Base-by-base conservation (phyloP, 2,888 invertebrate genomes). In the Chaetogeoica ovagalla region DNA sequence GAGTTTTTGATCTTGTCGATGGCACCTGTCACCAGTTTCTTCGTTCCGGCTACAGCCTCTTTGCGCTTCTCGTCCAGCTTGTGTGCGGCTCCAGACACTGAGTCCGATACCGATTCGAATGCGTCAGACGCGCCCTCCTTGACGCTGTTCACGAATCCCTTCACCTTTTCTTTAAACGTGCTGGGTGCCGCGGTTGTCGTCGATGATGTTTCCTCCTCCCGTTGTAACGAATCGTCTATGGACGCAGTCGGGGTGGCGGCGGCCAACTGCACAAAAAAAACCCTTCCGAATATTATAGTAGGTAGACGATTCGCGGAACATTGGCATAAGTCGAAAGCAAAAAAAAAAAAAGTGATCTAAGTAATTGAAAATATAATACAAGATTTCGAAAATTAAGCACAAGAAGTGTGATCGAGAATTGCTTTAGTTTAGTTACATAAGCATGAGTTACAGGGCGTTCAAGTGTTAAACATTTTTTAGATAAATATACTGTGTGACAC, bases 121-220 rank as follows among this genome's bases (percentile, higher is more conserved):
- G 69, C 62, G 1, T 77, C 77, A 3, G 69, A 52, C 21, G 77
- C 77, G 48, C 69, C 69, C 52, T 77, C 69, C 11, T 77, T 77
- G 17, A 77, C 77, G 62, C 30, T 60, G 39, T 1, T 19, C 55
- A 79, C 62, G 63, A 71, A 71, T 1, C 79, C 79, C 9, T 71
- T 79, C 13, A 79, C 19, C 5, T 79, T 79, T 23, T 79, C 79
- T n/a, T 79, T 79, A 55, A 79, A 71, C 43, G 70, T 5, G 39
- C 23, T 39, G 9, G 79, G 37, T 13, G 52, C 6, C 9, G 3
- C 9, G 2, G 71, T 30, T 3, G 52, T 71, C 23, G 65, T 2
- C 30, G 30, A 30, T 30, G 4, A 30, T 30, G 30, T 1, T 9
- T 17, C 37, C 48, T 73, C 59, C 21, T 62, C 52, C 19, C 19